These are phyloP conservation scores for Antitype chi DNA, from an alignment of 2,888 invertebrate genomes.

Conservation along the genomic window DNA sequence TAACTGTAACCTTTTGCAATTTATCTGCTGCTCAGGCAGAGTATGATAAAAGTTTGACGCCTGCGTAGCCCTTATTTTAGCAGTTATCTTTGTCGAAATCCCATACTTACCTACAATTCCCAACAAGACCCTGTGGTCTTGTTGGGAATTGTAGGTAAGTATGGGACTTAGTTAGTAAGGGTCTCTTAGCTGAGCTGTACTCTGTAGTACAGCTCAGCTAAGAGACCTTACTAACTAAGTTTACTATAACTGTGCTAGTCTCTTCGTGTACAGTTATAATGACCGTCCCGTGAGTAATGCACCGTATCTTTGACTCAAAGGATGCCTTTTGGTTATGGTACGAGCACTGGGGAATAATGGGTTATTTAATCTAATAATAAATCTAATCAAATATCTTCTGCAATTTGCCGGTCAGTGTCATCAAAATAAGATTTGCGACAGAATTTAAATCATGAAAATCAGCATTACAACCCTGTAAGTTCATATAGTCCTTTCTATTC, in stretches of 20 bases:
- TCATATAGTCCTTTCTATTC: too few relatives aligned
- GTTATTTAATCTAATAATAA: neutral
- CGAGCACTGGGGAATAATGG: neutral
- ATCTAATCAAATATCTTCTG: too few relatives aligned
- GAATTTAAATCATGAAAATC: too few relatives aligned
- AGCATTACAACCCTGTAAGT: too few relatives aligned
- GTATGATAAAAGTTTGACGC: neutral
- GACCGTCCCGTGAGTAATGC: constrained; percentile 35
- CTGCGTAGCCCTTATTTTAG: neutral
- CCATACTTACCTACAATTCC: neutral
- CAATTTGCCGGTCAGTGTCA: too few relatives aligned
- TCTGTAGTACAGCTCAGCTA: neutral
- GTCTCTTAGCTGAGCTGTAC: neutral
- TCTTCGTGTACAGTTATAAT: constrained; percentile 34
- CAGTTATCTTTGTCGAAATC: neutral
- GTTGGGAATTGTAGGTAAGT: too few relatives aligned
- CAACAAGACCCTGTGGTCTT: neutral
- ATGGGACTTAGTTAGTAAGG: constrained; percentile 2
- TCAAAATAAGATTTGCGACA: too few relatives aligned
- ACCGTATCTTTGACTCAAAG: constrained; percentile 50
- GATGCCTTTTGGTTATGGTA: constrained; percentile 8
- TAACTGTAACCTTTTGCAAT: neutral
- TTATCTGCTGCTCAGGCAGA: neutral
- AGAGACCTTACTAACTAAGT: constrained; percentile 4
- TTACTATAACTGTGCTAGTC: constrained; percentile 16